Base-by-base conservation (phyloP, 2,797 vertebrate species). In the Arctocebus calabarensis region DNA sequence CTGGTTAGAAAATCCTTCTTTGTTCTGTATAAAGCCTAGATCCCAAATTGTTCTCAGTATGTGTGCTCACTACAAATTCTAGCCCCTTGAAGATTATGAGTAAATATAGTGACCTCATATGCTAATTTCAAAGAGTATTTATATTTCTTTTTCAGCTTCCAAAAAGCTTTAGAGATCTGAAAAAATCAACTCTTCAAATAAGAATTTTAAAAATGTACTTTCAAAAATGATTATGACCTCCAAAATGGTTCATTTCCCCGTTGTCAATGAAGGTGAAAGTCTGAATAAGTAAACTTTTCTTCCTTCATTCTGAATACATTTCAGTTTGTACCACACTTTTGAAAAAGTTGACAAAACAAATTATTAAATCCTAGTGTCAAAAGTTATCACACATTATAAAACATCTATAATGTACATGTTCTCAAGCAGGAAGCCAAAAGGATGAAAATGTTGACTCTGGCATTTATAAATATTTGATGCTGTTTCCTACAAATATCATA, bases 71-170 rank as follows among this genome's bases (percentile, higher is more conserved):
- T 88, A 83, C 17, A 83, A 91, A 86, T 83, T 40, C 34, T 71
- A 83, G 29, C 13, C 17, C 52, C 62, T 88, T 78, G 19, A 84
- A 82, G 5, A 71, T 88, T 82, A 17, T 84, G 32, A 88, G 25
- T 77, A 90, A 94, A 84, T 45, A 91, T 84, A 84, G 22, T 95
- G 66, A 84, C 66, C 27, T 90, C 71, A 83, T 75, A 37, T 82
- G 61, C 71, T 87, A 71, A 93, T 84, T 85, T 93, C 70, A 64
- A 75, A 88, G 57, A 62, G 7, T 29, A 59, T 81, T 91, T 86
- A n/a, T 78, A 77, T 59, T 64, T 55, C 43, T 85, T 64, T 90
- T 81, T 68, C 82, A 37, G 62, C 22, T 95, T 61, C 68, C n/a
- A 84, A 61, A 17, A 73, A 61, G 11, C 10, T 68, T 82, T 84